These are phyloP conservation scores for Athene cunicularia DNA, from an alignment of 2,113 vertebrate species.

Conservation along the genomic window DNA sequence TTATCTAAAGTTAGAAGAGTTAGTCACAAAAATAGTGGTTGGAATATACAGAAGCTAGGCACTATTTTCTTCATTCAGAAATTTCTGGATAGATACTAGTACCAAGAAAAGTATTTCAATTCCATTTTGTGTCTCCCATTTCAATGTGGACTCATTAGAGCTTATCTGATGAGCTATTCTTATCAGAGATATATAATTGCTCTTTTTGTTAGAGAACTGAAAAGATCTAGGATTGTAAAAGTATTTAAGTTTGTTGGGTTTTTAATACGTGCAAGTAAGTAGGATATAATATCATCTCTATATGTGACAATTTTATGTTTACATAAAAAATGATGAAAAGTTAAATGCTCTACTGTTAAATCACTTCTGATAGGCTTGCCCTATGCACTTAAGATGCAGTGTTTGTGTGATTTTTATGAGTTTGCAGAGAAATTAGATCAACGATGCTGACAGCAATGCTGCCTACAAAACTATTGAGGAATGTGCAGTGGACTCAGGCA, in stretches of 20 bases:
- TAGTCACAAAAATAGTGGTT: not conserved
- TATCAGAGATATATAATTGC: conserved; percentile 34
- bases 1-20: not conserved
- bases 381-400: not conserved
- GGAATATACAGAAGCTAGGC: not conserved
- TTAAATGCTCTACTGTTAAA: not conserved
- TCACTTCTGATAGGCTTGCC: not conserved
- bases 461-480: not conserved
- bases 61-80: conserved; percentile 30
- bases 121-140: not conserved
- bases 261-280: not conserved
- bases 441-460: not conserved
- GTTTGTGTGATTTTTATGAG: not conserved
- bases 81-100: not conserved
- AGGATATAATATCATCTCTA: not conserved
- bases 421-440: not conserved
- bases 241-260: not conserved
- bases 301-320: not conserved
- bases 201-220: conserved; percentile 5
- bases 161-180: conserved; percentile 40
- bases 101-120: not conserved
- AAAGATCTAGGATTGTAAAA: not conserved
- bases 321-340: not conserved
- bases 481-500: not conserved
- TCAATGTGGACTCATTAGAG: conserved; percentile 38